Percentiles rank a stretch among this genome's conserved stretches.
Conservation (phyloP, 2,797 vertebrate species). For the Leptodactylus fallax region DNA sequence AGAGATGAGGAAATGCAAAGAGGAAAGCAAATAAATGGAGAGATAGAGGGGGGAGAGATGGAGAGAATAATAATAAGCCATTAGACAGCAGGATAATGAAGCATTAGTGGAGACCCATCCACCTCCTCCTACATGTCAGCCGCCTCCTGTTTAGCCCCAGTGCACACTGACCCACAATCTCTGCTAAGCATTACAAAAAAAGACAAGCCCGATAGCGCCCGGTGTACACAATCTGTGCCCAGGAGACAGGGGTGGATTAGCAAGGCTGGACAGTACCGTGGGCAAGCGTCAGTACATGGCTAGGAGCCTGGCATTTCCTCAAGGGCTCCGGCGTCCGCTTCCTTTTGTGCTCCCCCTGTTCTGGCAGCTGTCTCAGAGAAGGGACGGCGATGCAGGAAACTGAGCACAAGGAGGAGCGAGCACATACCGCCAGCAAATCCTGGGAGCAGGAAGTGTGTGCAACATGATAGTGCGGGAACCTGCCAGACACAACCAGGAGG, state of each 20-base stretch:
- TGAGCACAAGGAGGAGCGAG: constrained; percentile 4
- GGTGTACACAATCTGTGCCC: too few relatives aligned
- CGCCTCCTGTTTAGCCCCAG: not conserved
- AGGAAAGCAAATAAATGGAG: not conserved
- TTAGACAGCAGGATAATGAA: not conserved
- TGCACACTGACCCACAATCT: not conserved
- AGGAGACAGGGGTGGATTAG: not conserved
- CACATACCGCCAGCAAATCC: not conserved
- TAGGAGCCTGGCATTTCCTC: constrained; percentile 18
- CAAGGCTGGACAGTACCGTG: not conserved
- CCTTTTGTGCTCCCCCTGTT: constrained; percentile 10
- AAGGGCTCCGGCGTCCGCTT: constrained; percentile 7
- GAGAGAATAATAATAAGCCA: not conserved
- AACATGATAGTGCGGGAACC: not conserved
- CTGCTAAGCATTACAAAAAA: not conserved
- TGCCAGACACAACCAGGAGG: not conserved
- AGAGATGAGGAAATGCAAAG: not conserved
- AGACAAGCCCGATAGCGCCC: not conserved
- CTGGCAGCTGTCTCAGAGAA: not conserved
- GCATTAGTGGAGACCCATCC: not conserved
- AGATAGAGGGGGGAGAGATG: not conserved
- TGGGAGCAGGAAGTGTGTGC: constrained; percentile 20
- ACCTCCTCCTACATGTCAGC: not conserved
- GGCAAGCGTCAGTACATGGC: not conserved
- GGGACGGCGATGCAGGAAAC: constrained; percentile 2